Conservation (phyloP, 1,140 invertebrate species). For the Bemisia tabaci region DNA sequence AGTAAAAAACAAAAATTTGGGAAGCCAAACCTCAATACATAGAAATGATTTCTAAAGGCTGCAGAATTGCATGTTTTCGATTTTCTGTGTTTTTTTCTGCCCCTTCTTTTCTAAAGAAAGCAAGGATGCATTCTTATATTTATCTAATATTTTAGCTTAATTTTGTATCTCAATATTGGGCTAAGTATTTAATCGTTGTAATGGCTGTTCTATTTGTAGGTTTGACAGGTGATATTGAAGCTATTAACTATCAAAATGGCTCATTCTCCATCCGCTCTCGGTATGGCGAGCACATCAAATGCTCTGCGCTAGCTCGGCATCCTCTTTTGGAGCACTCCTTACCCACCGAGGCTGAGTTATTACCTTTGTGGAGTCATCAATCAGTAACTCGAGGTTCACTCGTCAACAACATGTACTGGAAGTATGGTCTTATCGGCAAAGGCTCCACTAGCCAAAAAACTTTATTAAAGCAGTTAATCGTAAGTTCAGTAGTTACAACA, state of each 20-base stretch:
- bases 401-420: slow-evolving; percentile 61
- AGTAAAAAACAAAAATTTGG: too few relatives aligned
- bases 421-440: slow-evolving; percentile 66
- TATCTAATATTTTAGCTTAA: slow-evolving; percentile 1
- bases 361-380: slow-evolving; percentile 74
- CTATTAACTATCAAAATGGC: slow-evolving; percentile 59
- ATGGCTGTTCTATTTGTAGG: slow-evolving; percentile 18
- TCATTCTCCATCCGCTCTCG: slow-evolving; percentile 53
- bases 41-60: too few relatives aligned
- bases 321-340: slow-evolving; percentile 72
- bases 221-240: slow-evolving; percentile 35
- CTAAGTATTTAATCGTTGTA: too few relatives aligned
- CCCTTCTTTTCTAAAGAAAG: too few relatives aligned
- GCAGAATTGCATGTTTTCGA: too few relatives aligned
- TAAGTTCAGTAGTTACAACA: too few relatives aligned
- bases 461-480: slow-evolving; percentile 61
- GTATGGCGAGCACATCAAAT: slow-evolving; percentile 49
- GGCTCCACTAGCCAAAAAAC: slow-evolving; percentile 67
- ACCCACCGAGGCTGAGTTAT: slow-evolving; percentile 81
- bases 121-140: background rate
- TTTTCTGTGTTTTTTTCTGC: too few relatives aligned
- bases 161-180: background rate
- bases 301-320: slow-evolving; percentile 65
- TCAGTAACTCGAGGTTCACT: slow-evolving; percentile 58
- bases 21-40: too few relatives aligned